Base-by-base conservation (phyloP, 53 echinoderm and acorn worm genomes). In the Paracentrotus lividus region DNA sequence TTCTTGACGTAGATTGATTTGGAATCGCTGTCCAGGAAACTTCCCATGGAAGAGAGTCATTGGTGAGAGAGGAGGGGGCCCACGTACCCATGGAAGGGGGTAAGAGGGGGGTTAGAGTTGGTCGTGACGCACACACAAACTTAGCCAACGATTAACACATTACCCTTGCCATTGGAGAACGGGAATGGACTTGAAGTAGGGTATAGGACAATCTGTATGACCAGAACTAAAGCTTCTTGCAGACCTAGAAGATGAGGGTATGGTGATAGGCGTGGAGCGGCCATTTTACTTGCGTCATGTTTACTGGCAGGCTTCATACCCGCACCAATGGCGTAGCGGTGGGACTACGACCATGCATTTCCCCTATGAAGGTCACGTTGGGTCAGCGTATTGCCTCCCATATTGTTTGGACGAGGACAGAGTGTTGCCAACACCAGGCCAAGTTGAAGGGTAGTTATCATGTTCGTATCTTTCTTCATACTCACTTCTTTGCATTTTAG, bases 341-440 rank as follows among this genome's bases (percentile, higher is more conserved):
- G 32, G 69, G 90, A 53, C 34, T 86, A 61, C 45, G 89, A 57
- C 89, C 69, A 24, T 67, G 69, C 33, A 55, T 55, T 18, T 92
- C 92, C 42, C 92, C 92, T 6, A 31, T 92, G 23, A 92, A 92
- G 92, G 92, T 92, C 92, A 92, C 58, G 5, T 42, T 92, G 59
- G 92, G 92, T 92, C 92, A 92, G 34, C 92, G 92, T 13, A 60
- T 92, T 24, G 92, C 92, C 40, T 21, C 81, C 34, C 92, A 92
- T 16, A 56, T 55, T 45, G 92, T 78, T 42, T 77, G 55, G 57
- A 92, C 81, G 42, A 8, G 92, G 81, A 57, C 92, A n/a, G 91
- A 90, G 33, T 29, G 45, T 44, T 90, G 91, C 21, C 76, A 90
- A 31, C 69, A 72, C 34, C 45, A 40, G 18, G 75, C 75, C 45